Base-by-base conservation (phyloP, 2,797 vertebrate species). In the Sorex maritimensis region DNA sequence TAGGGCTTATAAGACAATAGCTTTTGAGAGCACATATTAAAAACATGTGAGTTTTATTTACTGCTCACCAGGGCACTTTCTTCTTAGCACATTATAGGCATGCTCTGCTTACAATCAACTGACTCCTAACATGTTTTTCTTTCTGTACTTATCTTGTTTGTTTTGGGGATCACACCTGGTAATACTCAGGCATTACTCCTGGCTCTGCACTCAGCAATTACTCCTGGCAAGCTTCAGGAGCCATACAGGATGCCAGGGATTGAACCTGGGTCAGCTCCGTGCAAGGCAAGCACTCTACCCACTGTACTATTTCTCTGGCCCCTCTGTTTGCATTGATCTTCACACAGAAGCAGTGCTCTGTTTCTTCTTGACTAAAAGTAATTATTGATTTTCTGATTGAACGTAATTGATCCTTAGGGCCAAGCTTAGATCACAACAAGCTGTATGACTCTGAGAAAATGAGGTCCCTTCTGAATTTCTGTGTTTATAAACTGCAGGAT, bases 281-380 rank as follows among this genome's bases (percentile, higher is more conserved):
- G 49, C 49, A 52, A 52, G 49, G 49, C 49, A 52, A 52, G 13
- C 49, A 14, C 10, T 14, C 49, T 52, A 52, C 49, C 49, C 49
- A 14, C 49, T 52, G 49, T 11, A 14, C 49, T 52, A 52, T 52
- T 9, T 11, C 49, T 52, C 49, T 14, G 81, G 74, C 52, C 58
- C 92, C 94, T 84, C 41, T 65, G 5, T 95, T 94, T 94, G 21
- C 81, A 83, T 95, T 75, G 67, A 69, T 95, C 83, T 95, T 94
- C 26, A 86, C 49, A 94, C 46, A 93, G 79, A 90, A 93, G 85
- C 24, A 81, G 21, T 63, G 49, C 72, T 52, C 26, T 92, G 14
- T 81, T 93, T 74, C 69, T 90, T 92, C 73, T 92, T 63, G 74
- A 52, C 68, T 77, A 2, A 87, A 88, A 92, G 75, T 91, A 55